Base-by-base conservation (phyloP, 2,113 vertebrate genomes). In the Oreotrochilus melanogaster region DNA sequence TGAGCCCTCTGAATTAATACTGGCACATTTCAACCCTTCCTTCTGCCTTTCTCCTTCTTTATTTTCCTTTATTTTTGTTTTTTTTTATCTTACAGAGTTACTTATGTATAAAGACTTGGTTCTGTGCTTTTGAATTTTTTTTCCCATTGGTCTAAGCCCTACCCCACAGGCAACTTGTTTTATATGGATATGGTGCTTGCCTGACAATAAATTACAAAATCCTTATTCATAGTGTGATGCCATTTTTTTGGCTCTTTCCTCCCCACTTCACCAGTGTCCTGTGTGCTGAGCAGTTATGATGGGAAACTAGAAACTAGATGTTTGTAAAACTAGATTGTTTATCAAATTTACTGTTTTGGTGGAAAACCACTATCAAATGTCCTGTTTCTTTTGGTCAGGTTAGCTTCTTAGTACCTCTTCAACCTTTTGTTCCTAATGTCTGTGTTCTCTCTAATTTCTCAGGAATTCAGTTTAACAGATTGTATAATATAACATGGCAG, bases 261-360 rank as follows among this genome's bases (percentile, higher is more conserved):
- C 16, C 10, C 10, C 2, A 1, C 6, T 8, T 64, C 23, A 57
- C 3, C 3, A 53, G 1, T 54, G 12, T 53, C 53, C 39, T 48
- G 8, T 54, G n/a, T 65, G 16, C 37, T 65, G 18, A 88, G 28
- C 14, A 47, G 42, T 53, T 64, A 51, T 11, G 39, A 17, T 42
- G 19, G 18, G 42, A 48, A 53, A 60, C 33, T 42, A 48, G 17
- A 54, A 76, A 54, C 10, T 21, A 35, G 8, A 5, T 67, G 9
- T 15, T 67, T 54, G 11, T 10, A 67, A 47, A 83, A 54, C 51
- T 28, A 47, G 14, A 21, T 15, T 67, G 11, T 58, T 58, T 88
- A 54, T 66, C 72, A 54, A 37, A 61, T 43, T 28, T 21, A 16
- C 30, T 66, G 7, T 25, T 65, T 11, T 39, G 39, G 39, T 39